These are phyloP conservation scores for Papilio polytes DNA, from an alignment of 1,140 invertebrate species.

Conservation along the genomic window DNA sequence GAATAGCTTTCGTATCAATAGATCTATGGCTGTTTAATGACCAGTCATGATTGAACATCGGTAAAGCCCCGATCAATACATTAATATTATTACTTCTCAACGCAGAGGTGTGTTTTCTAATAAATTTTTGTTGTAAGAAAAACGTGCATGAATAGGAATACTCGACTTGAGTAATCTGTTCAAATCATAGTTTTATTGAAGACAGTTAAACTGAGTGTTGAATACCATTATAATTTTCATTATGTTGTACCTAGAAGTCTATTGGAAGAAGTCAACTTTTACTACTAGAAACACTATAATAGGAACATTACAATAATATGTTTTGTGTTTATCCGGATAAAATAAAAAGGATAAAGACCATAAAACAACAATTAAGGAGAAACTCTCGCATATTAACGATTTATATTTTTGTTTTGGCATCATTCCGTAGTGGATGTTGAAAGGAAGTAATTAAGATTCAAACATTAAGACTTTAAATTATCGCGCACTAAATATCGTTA, in stretches of 20 bases:
- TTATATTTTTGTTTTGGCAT: background rate
- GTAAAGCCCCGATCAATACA: background rate
- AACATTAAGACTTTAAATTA: background rate
- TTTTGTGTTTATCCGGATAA: background rate
- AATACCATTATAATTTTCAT: background rate
- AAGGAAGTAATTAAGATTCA: background rate
- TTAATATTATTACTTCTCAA: background rate
- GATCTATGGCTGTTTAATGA: background rate
- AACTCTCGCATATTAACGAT: background rate
- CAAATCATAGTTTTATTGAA: background rate
- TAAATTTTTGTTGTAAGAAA: background rate
- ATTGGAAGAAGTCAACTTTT: background rate
- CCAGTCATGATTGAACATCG: background rate
- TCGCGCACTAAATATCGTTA: background rate
- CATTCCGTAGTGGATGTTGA: constrained; percentile 3
- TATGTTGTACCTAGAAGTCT: background rate
- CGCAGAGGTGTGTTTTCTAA: background rate
- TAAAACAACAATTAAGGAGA: constrained; percentile 1
- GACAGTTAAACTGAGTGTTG: background rate
- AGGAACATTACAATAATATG: background rate
- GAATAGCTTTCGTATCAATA: background rate
- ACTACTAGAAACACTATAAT: too few species aligned
- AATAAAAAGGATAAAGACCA: background rate
- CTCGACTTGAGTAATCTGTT: background rate
- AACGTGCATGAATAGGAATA: background rate